Percentiles rank a stretch among this genome's conserved stretches.
phyloP scores from a whole-genome alignment of 1,140 invertebrate species.

The Drosophila pandora region DNA sequence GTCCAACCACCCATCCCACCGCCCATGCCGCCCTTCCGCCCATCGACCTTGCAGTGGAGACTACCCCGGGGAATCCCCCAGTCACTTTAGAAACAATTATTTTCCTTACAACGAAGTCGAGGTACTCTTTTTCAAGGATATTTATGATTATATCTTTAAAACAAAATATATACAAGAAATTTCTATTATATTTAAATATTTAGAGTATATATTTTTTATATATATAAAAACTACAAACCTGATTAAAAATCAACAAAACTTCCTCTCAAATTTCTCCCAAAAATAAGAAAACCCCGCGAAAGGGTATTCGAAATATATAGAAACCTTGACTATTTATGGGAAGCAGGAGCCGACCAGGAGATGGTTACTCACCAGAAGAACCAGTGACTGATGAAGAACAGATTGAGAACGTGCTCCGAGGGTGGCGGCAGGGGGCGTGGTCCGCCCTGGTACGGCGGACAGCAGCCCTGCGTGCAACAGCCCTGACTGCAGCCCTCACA shows the following conservation, averaged over 20 bases:
- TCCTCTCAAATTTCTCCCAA: too few species aligned
- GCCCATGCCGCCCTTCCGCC: conserved; percentile 2
- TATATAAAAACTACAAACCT: too few species aligned
- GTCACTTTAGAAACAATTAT: not conserved
- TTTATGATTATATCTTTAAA: too few species aligned
- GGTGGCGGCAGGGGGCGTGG: conserved; percentile 84
- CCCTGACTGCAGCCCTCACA: conserved; percentile 87
- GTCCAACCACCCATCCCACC: conserved; percentile 7
- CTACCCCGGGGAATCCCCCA: conserved; percentile 37
- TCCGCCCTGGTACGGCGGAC: conserved; percentile 85
- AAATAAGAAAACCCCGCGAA: not conserved
- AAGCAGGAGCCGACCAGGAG: not conserved
- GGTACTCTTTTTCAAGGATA: not conserved
- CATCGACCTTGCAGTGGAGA: conserved; percentile 33
- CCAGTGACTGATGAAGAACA: conserved; percentile 85
- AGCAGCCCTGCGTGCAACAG: conserved; percentile 90
- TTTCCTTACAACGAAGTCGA: not conserved
- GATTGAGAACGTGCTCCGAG: conserved; percentile 84
- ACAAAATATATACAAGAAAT: too few species aligned
- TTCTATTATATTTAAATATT: too few species aligned
- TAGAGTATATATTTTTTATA: too few species aligned
- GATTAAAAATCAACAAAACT: too few species aligned
- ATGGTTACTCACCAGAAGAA: conserved; percentile 83
- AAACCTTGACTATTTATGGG: not conserved
- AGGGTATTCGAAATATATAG: not conserved